Evolutionary conservation across 2,113 vertebrate genomes (phyloP), one percentile per base, ranked within the genome.

Genomic region (Cyanoramphus novaezelandiae): DNA sequence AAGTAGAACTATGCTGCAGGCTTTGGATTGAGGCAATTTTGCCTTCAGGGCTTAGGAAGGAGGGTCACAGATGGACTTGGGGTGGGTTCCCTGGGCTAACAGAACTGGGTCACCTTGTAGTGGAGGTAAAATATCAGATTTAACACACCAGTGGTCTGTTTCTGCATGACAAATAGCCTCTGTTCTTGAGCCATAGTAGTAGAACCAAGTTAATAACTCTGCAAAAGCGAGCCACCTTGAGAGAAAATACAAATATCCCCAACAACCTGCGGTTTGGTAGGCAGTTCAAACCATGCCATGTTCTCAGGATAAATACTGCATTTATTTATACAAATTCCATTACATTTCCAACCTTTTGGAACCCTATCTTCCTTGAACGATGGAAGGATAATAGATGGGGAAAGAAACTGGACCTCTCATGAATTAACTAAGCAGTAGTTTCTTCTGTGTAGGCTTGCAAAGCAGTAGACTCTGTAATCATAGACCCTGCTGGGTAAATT

Each of bases 91-190:
- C 28, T 74, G 60, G 53, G n/a, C 43, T 71, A 46, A 63, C 37
- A 86, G 72, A 88, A 71, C 11, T 83, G 88, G 60, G 80, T 92
- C 92, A 88, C 80, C 77, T 94, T 92, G 64, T 41, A 71, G 60
- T 37, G 29, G 33, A 78, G 28, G 21, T 13, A 77, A 65, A 60
- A 62, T 41, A 74, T 5, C 63, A 77, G 68, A 74, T 77, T 88
- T 81, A 84, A 78, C 50, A 78, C 39, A 63, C 6, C 60, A 88
- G 50, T 81, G 64, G 23, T 77, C 71, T 77, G 49, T 77, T 72
- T 86, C n/a, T 43, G 21, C n/a, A 77, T 70, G 71, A 86, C 71
- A 86, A 37, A 83, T 74, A 88, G 64, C 53, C 29, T 88, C 88
- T 88, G 17, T 71, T 88, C 80, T 88, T 84, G 72, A 93, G 39